phyloP scores from a whole-genome alignment of 92 coral and sea anemone species.

The Phenganax marumi region DNA sequence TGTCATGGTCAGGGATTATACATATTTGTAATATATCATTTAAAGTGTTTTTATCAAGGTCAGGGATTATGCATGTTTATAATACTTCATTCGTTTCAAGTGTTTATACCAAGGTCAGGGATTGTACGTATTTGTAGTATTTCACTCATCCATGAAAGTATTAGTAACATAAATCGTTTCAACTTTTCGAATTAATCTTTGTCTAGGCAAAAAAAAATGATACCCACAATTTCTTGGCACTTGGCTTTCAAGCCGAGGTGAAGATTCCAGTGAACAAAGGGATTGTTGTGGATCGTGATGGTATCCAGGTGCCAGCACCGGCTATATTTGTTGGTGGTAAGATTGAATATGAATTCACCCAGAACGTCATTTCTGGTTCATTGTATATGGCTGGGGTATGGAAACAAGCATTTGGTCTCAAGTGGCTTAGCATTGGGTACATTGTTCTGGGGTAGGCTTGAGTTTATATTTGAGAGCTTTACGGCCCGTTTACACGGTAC shows the following conservation, averaged over 20 bases:
- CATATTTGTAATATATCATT: too few relatives aligned
- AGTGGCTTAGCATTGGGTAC: slow-evolving; percentile 79
- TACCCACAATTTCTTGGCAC: slow-evolving; percentile 58
- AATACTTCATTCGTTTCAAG: too few relatives aligned
- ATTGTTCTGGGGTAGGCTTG: slow-evolving; percentile 73
- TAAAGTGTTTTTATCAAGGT: too few relatives aligned
- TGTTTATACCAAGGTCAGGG: too few relatives aligned
- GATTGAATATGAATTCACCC: slow-evolving; percentile 67
- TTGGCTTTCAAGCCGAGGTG: slow-evolving; percentile 87
- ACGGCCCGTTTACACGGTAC: too few relatives aligned
- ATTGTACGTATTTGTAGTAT: too few relatives aligned
- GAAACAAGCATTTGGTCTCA: slow-evolving; percentile 77
- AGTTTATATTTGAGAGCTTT: not conserved
- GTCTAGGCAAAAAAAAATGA: slow-evolving; percentile 87
- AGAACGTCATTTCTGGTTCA: slow-evolving; percentile 68
- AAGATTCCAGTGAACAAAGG: slow-evolving; percentile 80
- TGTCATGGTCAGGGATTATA: too few relatives aligned
- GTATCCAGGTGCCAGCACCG: slow-evolving; percentile 75
- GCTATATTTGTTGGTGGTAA: slow-evolving; percentile 79
- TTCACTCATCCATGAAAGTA: too few relatives aligned
- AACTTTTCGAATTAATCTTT: not conserved
- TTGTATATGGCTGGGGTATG: slow-evolving; percentile 89
- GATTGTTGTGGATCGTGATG: slow-evolving; percentile 84
- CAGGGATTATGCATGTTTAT: too few relatives aligned
- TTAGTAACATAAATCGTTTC: too few relatives aligned